Evolutionary conservation across 1,140 invertebrate genomes (phyloP).

Genomic region (Gryon sp.): DNA sequence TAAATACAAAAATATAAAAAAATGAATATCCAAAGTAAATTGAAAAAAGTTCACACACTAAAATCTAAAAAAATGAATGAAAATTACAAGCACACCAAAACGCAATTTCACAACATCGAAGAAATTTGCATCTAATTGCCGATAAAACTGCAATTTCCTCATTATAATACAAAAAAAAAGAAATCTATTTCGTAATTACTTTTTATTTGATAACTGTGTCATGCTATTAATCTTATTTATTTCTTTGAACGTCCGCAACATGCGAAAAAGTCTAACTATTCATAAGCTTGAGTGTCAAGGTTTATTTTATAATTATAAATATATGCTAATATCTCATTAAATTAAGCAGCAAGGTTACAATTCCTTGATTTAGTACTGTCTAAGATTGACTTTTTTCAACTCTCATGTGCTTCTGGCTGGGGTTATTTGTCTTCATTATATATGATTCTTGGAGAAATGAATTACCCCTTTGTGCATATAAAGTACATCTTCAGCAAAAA

Average conservation of each 20-base stretch:
- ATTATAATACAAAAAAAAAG: conserved; percentile 3
- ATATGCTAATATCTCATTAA: conserved; percentile 66
- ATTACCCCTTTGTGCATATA: neutral
- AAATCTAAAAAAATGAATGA: too few relatives aligned
- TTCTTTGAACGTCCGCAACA: conserved; percentile 38
- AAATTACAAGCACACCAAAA: too few relatives aligned
- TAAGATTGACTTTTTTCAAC: conserved; percentile 25
- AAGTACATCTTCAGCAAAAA: conserved; percentile 7
- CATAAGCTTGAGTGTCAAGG: conserved; percentile 65
- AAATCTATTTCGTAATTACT: conserved; percentile 11
- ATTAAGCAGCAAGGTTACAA: conserved; percentile 54
- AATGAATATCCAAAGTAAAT: too few relatives aligned
- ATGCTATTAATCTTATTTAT: conserved; percentile 52
- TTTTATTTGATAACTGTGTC: conserved; percentile 30
- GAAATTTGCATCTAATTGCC: neutral
- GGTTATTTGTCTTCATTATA: conserved; percentile 43
- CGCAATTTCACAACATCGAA: too few relatives aligned
- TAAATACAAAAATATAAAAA: too few relatives aligned
- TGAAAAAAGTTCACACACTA: too few relatives aligned
- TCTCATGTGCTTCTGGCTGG: neutral
- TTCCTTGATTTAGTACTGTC: conserved; percentile 6
- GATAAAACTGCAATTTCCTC: neutral
- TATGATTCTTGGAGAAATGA: conserved; percentile 16
- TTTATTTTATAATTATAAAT: conserved; percentile 45
- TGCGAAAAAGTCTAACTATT: conserved; percentile 69